Percentiles rank a stretch among this genome's conserved stretches.
These are phyloP conservation scores for Euphonia xanthogaster DNA, from an alignment of 2,797 vertebrate species.

Conservation along the genomic window DNA sequence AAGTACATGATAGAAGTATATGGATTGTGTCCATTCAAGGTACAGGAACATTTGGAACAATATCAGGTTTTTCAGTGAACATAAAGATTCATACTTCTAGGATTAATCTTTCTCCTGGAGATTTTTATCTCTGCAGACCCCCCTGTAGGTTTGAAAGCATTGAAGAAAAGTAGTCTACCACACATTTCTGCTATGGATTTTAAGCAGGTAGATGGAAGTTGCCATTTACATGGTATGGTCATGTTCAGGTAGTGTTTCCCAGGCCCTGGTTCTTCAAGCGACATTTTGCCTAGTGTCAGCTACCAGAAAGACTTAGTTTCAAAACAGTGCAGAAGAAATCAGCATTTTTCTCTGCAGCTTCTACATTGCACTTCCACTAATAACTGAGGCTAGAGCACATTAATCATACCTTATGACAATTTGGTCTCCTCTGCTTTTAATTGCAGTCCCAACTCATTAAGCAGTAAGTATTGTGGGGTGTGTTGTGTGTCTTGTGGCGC, in stretches of 20 bases:
- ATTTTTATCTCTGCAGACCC: neutral
- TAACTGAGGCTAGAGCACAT: neutral
- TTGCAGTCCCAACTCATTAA: neutral
- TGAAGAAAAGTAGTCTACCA: neutral
- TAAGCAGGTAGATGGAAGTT: neutral
- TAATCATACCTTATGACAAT: neutral
- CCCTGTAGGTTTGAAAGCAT: neutral
- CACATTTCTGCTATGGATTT: neutral
- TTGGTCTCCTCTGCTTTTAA: neutral
- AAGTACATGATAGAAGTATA: rapidly evolving
- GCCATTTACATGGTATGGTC: neutral
- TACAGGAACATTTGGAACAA: neutral
- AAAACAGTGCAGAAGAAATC: neutral
- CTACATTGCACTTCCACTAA: neutral
- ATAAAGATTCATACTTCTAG: neutral
- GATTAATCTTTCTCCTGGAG: neutral
- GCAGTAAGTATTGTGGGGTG: neutral
- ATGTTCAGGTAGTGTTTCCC: neutral
- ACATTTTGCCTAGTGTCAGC: neutral
- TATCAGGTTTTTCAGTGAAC: neutral
- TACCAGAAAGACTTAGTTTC: neutral
- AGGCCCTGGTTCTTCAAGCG: neutral
- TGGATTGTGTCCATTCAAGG: neutral
- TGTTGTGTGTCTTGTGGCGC: neutral
- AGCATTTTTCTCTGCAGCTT: neutral